These are phyloP conservation scores for Anguilla rostrata DNA, from an alignment of 2,113 vertebrate genomes.

Conservation along the genomic window DNA sequence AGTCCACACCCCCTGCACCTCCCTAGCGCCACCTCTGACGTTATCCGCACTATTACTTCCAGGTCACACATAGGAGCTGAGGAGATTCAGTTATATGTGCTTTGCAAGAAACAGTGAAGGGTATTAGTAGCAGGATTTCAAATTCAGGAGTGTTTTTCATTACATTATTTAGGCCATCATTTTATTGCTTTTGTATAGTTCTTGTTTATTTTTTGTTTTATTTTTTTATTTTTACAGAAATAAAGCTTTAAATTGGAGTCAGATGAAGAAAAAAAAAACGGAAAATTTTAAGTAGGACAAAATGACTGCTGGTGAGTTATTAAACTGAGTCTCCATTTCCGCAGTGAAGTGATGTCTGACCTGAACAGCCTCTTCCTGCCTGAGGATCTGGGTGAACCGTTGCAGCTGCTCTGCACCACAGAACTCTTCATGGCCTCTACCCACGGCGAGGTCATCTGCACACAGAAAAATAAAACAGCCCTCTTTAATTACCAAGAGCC, in stretches of 20 bases:
- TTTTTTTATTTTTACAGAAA: not conserved
- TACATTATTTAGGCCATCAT: not conserved
- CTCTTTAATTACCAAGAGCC: not conserved
- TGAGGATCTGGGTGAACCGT: conserved; percentile 45
- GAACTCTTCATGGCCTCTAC: conserved; percentile 45
- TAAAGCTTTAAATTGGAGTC: not conserved
- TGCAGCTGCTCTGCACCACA: conserved; percentile 59
- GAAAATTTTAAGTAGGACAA: conserved; percentile 14
- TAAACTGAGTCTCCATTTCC: not conserved
- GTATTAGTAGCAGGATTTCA: not conserved
- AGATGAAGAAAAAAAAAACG: not conserved
- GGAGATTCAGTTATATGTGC: not conserved
- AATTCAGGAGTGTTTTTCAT: conserved; percentile 1
- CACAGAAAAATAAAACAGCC: not conserved
- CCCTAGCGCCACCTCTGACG: too few relatives aligned
- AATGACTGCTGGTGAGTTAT: not conserved
- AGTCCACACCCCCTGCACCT: too few relatives aligned
- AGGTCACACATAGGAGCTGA: not conserved
- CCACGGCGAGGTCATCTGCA: conserved; percentile 49
- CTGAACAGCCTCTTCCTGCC: conserved; percentile 50
- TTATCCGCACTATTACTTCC: not conserved
- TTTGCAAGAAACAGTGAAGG: not conserved
- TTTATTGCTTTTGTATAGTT: not conserved
- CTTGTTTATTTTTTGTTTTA: not conserved
- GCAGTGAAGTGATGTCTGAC: conserved; percentile 38